Conservation (phyloP, 2,113 vertebrate genomes). For the Vulpes vulpes region DNA sequence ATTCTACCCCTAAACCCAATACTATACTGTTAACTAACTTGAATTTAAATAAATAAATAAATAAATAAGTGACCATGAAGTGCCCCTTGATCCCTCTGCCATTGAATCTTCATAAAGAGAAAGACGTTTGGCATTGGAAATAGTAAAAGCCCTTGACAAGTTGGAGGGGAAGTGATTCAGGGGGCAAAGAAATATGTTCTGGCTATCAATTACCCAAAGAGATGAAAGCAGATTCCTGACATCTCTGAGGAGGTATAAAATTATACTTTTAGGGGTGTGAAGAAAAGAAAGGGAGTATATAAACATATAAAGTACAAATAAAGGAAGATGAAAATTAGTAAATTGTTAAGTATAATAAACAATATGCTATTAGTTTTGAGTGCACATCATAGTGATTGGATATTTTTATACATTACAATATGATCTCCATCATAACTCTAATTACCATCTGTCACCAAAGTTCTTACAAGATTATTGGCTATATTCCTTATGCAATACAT, state of each 20-base stretch:
- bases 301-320: not conserved
- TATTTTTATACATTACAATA: not conserved
- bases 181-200: not conserved
- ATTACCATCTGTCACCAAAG: not conserved
- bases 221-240: not conserved
- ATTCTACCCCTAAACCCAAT: not conserved
- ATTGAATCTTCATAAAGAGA: not conserved
- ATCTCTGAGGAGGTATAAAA: constrained; percentile 1
- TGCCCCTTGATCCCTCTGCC: not conserved
- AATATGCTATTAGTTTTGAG: not conserved
- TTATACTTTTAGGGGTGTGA: not conserved
- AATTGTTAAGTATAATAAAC: not conserved
- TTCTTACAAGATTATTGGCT: not conserved
- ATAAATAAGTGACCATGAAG: not conserved
- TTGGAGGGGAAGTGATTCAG: constrained; percentile 15
- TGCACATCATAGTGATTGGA: not conserved
- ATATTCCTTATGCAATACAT: not conserved
- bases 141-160: not conserved
- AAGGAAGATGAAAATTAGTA: not conserved
- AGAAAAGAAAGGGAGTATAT: not conserved
- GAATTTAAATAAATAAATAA: too few species aligned
- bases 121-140: not conserved
- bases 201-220: not conserved
- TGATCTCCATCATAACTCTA: not conserved
- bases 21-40: not conserved